A percentile compares a stretch with the other conserved stretches of the same genome.
Evolutionary conservation across 2,113 vertebrate species (phyloP).

Genomic region (Hippocampus abdominalis): DNA sequence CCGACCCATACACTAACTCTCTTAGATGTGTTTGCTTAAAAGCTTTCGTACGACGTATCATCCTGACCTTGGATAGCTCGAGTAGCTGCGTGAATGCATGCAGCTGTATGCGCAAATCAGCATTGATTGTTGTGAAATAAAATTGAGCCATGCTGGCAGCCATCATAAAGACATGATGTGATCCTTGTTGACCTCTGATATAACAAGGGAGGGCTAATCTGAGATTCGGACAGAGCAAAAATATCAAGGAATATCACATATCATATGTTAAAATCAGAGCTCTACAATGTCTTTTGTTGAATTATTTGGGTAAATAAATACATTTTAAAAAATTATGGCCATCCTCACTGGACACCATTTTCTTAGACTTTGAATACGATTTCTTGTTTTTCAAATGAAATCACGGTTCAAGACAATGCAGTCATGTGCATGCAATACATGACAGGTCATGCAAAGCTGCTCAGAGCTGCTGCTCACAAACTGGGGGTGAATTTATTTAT

Average conservation of each 20-base stretch:
- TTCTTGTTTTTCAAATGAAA: no score
- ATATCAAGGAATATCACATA: no score
- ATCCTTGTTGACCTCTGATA: conserved; percentile 11
- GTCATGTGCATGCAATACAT: no score
- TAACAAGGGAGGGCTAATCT: conserved; percentile 2
- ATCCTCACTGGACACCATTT: not conserved
- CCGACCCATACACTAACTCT: not conserved
- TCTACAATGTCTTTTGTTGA: no score
- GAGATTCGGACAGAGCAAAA: no score
- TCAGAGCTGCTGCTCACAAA: no score
- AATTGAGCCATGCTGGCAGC: conserved; percentile 31
- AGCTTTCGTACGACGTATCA: not conserved
- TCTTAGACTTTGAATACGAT: not conserved
- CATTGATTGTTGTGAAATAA: conserved; percentile 35
- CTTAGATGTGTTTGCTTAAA: conserved; percentile 2
- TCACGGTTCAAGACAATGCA: no score
- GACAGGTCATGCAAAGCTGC: no score
- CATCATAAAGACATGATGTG: conserved; percentile 8
- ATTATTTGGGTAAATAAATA: no score
- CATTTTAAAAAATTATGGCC: not conserved
- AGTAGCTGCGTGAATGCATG: not conserved
- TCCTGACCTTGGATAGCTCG: not conserved
- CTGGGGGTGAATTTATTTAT: no score
- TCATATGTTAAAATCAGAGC: no score
- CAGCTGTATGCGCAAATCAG: conserved; percentile 11